Evolutionary conservation across 2,797 vertebrate genomes (phyloP).

Genomic region (Paramormyrops hopkinsi): DNA sequence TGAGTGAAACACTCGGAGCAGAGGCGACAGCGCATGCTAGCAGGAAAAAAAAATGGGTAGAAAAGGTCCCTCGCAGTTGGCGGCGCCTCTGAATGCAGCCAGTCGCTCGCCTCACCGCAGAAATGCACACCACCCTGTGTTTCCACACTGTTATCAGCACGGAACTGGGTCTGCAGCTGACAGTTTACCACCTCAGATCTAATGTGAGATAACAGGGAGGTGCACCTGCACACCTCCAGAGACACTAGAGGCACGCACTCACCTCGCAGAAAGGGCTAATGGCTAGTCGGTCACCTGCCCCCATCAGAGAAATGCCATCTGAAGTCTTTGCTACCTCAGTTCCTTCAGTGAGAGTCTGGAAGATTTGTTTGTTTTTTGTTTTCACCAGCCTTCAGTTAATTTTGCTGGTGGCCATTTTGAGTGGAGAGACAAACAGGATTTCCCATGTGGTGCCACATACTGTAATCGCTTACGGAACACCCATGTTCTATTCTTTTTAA

Average conservation of each 20-base stretch:
- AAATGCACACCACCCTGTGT: background rate
- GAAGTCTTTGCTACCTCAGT: background rate
- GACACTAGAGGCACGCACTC: constrained; percentile 45
- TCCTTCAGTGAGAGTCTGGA: background rate
- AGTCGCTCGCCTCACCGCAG: background rate
- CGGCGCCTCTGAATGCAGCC: background rate
- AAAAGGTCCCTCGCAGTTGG: background rate
- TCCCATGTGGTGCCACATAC: background rate
- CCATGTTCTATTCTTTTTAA: background rate
- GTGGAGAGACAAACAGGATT: background rate
- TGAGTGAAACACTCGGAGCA: background rate
- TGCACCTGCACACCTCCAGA: constrained; percentile 52
- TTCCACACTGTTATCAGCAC: background rate
- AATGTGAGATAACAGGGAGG: constrained; percentile 54
- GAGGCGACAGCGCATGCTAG: background rate
- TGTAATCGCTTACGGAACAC: background rate
- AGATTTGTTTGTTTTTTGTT: background rate
- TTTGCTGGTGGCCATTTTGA: constrained; percentile 6
- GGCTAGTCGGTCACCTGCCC: background rate
- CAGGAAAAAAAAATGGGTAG: background rate
- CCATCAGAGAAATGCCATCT: background rate
- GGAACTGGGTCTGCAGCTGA: constrained; percentile 44
- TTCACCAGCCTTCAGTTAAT: background rate
- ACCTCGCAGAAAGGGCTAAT: constrained; percentile 33
- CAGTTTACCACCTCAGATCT: constrained; percentile 53